A percentile compares a stretch with the other conserved stretches of the same genome.
phyloP scores from a whole-genome alignment of 2,113 vertebrate species.

The Symphodus melops region DNA sequence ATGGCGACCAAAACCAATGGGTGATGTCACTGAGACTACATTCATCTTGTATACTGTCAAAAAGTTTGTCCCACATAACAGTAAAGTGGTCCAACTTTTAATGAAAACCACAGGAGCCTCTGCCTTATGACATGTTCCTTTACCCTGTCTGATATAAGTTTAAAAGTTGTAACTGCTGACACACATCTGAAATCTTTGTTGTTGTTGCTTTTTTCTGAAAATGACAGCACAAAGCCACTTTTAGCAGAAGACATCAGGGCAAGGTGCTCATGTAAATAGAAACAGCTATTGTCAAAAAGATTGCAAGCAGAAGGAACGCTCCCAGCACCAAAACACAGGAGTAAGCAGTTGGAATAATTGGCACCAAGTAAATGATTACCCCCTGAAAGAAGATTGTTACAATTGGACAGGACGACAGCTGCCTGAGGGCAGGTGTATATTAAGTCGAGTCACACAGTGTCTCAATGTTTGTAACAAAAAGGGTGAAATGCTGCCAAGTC shows the following conservation, averaged over 20 bases:
- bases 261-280: constrained; percentile 24
- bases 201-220: constrained; percentile 37
- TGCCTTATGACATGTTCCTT: constrained; percentile 16
- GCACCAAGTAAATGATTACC: constrained; percentile 29
- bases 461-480: constrained; percentile 1
- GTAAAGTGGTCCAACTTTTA: constrained; percentile 28
- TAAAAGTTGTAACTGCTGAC: constrained; percentile 22
- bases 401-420: constrained; percentile 29
- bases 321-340: constrained; percentile 15
- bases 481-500: constrained; percentile 16
- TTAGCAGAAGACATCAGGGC: constrained; percentile 37
- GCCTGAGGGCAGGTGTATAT: background rate
- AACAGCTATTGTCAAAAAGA: constrained; percentile 42
- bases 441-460: constrained; percentile 2
- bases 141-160: constrained; percentile 9
- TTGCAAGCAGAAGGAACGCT: constrained; percentile 25
- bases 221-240: constrained; percentile 44
- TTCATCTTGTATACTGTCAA: too few relatives aligned
- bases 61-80: too few relatives aligned
- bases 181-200: constrained; percentile 22
- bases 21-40: too few relatives aligned
- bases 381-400: constrained; percentile 24
- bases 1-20: too few relatives aligned
- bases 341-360: constrained; percentile 19
- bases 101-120: constrained; percentile 11